phyloP scores from a whole-genome alignment of 2,888 invertebrate species.

The Cosmopolites sordidus region DNA sequence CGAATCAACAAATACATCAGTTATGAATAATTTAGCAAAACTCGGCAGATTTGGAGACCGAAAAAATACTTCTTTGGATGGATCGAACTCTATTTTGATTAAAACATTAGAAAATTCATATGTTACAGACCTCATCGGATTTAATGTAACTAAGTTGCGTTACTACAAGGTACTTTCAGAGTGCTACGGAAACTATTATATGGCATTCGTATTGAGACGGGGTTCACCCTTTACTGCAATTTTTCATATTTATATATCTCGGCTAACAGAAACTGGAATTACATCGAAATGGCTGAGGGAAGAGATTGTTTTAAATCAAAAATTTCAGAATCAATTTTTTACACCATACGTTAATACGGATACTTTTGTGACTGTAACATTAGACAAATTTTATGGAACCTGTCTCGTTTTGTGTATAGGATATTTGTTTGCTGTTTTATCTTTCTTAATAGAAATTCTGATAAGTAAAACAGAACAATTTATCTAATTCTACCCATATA shows the following conservation, averaged over 20 bases:
- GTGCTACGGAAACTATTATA: constrained; percentile 28
- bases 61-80: constrained; percentile 5
- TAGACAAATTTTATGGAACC: constrained; percentile 26
- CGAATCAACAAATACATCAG: constrained; percentile 5
- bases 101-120: constrained; percentile 29
- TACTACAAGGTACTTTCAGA: constrained; percentile 30
- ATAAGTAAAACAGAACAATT: too few relatives aligned
- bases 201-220: constrained; percentile 30
- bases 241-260: constrained; percentile 21
- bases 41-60: constrained; percentile 11
- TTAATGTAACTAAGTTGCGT: constrained; percentile 25
- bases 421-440: constrained; percentile 19
- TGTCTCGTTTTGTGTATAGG: constrained; percentile 26
- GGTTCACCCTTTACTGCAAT: constrained; percentile 31
- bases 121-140: constrained; percentile 30
- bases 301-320: neutral
- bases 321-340: constrained; percentile 19
- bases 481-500: too few relatives aligned
- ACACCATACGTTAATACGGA: constrained; percentile 17
- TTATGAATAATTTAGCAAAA: constrained; percentile 19
- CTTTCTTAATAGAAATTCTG: constrained; percentile 27
- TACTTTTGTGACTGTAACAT: constrained; percentile 19
- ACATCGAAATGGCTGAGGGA: constrained; percentile 24
- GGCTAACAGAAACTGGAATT: constrained; percentile 32
- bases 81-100: constrained; percentile 21